A percentile compares a stretch with the other conserved stretches of the same genome.
phyloP scores from a whole-genome alignment of 2,113 vertebrate species.

The Dicrurus megarhynchus region DNA sequence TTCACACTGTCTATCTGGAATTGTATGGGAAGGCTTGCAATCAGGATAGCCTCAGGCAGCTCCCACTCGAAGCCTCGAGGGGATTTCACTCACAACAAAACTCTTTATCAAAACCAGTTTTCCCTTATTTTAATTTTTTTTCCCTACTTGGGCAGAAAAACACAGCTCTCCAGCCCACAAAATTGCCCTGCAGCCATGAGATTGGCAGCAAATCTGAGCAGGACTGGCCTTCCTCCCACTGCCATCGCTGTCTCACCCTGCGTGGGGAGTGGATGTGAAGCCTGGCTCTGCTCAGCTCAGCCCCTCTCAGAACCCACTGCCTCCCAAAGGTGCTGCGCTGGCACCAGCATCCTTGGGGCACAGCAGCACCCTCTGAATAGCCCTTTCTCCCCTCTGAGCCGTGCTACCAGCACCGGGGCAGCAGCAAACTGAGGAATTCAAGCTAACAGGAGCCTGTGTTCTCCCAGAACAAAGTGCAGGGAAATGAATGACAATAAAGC shows the following conservation, averaged over 20 bases:
- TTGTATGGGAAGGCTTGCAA: slow-evolving; percentile 39
- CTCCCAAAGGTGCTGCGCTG: background rate
- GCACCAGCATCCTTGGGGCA: background rate
- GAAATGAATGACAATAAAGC: background rate
- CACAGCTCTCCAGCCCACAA: background rate
- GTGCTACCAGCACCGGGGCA: accelerated
- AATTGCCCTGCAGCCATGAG: background rate
- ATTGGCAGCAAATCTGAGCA: background rate
- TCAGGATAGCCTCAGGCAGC: slow-evolving; percentile 45
- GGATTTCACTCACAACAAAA: slow-evolving; percentile 9
- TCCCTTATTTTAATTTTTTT: background rate
- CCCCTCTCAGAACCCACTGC: background rate
- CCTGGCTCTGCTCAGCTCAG: background rate
- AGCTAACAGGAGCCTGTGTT: background rate
- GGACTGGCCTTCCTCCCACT: background rate
- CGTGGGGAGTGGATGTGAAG: accelerated
- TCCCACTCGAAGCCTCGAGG: background rate
- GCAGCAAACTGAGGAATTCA: background rate
- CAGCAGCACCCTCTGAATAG: background rate
- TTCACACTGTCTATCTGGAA: slow-evolving; percentile 47
- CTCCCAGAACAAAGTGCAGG: background rate
- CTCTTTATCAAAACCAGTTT: slow-evolving; percentile 10
- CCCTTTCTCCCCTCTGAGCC: background rate
- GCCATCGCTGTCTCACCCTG: accelerated
- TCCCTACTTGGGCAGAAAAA: background rate